Percentiles rank a stretch among this genome's conserved stretches.
These are phyloP conservation scores for Bombus picipes DNA, from an alignment of 1,140 invertebrate genomes.

Conservation along the genomic window DNA sequence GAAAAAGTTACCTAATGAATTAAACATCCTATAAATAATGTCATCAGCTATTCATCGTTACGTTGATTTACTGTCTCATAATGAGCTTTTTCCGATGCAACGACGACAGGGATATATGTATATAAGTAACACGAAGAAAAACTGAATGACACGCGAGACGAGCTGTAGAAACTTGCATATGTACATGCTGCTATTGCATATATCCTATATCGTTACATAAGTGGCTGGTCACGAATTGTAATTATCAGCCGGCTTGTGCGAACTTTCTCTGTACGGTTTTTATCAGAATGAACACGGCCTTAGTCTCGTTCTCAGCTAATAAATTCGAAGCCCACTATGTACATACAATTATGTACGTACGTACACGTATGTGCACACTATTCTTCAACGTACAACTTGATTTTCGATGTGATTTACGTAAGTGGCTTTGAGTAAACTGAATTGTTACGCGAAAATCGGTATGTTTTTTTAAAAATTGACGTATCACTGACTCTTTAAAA, in stretches of 20 bases:
- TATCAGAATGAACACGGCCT: slow-evolving; percentile 32
- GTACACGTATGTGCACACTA: neutral
- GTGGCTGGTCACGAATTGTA: slow-evolving; percentile 33
- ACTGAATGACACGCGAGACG: slow-evolving; percentile 16
- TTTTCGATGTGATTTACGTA: neutral
- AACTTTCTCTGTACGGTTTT: slow-evolving; percentile 44
- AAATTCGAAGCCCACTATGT: slow-evolving; percentile 3
- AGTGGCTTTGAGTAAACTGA: neutral
- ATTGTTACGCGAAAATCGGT: neutral
- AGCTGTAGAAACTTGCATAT: neutral
- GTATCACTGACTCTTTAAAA: neutral
- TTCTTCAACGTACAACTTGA: neutral
- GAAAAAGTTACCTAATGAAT: neutral
- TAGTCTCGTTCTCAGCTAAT: slow-evolving; percentile 26
- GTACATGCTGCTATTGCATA: neutral
- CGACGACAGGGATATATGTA: neutral
- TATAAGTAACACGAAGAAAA: neutral
- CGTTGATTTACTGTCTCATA: neutral
- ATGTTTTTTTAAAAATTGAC: neutral
- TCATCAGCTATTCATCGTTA: no score
- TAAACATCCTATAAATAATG: neutral
- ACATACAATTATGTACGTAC: neutral
- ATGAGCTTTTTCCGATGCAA: neutral
- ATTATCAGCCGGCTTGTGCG: slow-evolving; percentile 35
- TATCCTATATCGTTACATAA: slow-evolving; percentile 36